Conservation (phyloP, 53 echinoderm and acorn worm genomes). For the Patiria pectinifera region DNA sequence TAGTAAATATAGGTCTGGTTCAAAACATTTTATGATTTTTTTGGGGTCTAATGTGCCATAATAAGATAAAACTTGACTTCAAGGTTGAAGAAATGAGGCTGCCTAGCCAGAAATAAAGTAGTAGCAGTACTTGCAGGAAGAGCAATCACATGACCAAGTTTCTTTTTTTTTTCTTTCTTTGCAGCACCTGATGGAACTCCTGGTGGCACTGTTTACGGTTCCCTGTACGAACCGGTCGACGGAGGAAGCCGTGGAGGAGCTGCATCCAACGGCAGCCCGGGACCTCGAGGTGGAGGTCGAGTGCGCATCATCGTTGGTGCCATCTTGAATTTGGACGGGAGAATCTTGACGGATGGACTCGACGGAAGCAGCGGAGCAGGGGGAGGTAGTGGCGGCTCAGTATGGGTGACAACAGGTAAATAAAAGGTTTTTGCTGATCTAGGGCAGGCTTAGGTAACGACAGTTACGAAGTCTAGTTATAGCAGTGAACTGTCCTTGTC, state of each 20-base stretch:
- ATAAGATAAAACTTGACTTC: no score
- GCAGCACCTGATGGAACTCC: constrained; percentile 60
- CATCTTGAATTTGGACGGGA: constrained; percentile 85
- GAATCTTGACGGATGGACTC: constrained; percentile 71
- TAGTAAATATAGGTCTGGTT: no score
- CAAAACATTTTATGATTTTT: no score
- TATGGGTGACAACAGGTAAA: constrained; percentile 90
- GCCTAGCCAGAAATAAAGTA: background rate
- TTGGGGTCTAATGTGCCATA: no score
- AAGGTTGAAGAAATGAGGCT: no score
- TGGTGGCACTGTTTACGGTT: constrained; percentile 79
- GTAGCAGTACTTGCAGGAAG: background rate
- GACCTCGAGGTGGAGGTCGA: constrained; percentile 85
- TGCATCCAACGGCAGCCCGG: constrained; percentile 66
- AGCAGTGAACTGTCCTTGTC: no score
- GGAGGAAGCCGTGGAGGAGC: constrained; percentile 82
- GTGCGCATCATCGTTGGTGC: constrained; percentile 80
- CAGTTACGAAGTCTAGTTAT: no score
- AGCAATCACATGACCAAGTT: background rate
- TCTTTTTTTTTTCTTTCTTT: background rate
- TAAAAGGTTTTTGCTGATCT: background rate
- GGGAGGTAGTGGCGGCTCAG: constrained; percentile 84
- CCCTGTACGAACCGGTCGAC: constrained; percentile 78
- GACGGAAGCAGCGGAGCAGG: constrained; percentile 61
- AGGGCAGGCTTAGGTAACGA: background rate